Conservation (phyloP, 2,113 vertebrate species). For the Prunella himalayana region DNA sequence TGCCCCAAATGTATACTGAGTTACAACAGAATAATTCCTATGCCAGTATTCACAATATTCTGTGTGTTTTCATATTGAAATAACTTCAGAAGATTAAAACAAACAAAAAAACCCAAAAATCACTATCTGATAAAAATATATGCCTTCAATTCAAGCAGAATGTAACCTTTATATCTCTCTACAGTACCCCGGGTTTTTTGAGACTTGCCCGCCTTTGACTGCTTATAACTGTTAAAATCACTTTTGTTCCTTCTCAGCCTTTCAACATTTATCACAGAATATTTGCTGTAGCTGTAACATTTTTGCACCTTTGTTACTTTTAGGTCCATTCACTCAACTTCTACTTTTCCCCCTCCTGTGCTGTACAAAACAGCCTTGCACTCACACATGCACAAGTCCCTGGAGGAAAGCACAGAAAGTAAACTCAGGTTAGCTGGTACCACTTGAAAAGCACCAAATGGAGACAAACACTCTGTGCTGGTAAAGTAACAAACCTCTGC, state of each 20-base stretch:
- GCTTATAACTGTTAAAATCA: background rate
- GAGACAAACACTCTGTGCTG: background rate
- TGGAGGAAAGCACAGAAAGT: background rate
- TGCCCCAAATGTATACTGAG: background rate
- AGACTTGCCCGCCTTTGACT: background rate
- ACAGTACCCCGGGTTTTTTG: background rate
- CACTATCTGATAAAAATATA: background rate
- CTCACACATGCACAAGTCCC: fast-evolving
- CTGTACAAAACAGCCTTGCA: background rate
- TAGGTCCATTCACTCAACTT: background rate
- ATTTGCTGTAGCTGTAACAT: background rate
- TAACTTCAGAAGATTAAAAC: background rate
- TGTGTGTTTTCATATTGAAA: background rate
- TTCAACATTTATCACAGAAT: background rate
- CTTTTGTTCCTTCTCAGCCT: background rate
- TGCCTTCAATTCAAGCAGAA: background rate
- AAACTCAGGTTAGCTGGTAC: background rate
- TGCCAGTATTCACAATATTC: background rate
- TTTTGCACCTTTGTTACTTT: background rate
- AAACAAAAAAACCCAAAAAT: background rate
- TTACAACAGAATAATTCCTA: background rate
- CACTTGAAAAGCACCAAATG: background rate
- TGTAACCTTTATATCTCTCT: background rate
- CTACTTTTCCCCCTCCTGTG: background rate
- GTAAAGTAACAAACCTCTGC: background rate